Evolutionary conservation across 2,113 vertebrate genomes (phyloP), one percentile per base, ranked within the genome.

Genomic region (Callionymus lyra): DNA sequence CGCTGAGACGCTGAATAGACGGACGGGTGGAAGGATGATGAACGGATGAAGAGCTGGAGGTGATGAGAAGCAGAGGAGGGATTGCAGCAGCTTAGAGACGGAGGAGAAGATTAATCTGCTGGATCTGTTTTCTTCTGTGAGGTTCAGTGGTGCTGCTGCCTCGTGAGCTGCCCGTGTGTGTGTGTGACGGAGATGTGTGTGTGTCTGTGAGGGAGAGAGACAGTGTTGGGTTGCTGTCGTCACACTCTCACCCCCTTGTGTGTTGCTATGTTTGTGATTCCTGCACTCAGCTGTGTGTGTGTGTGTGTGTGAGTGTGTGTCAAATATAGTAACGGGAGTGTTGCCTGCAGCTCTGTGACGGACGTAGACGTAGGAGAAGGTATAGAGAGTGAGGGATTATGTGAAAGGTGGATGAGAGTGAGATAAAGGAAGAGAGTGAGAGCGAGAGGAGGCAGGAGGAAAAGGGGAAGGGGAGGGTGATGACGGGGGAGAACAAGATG

Each of bases 261-360:
- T 74, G 65, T 68, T 66, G 68, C 70, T 76, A 75, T 81, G 72
- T 76, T 82, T 75, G 64, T 80, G 72, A 76, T 79, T 76, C 68
- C 76, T 63, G 72, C 74, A 58, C 69, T 73, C 65, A 52, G 59
- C 65, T 56, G 38, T 52, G 53, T 47, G 39, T 47, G 39, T 51
- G 45, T 54, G 51, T 39, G 60, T 32, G 50, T 47, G 56, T 55
- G 66, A 54, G 69, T 33, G 56, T 47, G 53, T 74, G 80, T 83
- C 80, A 81, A 82, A 84, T 82, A 84, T 82, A 84, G 82, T 76
- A 84, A 77, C 82, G 75, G 82, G 74, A 76, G 78, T 77, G 74
- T 53, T 80, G 74, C 79, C 74, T 73, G 77, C 70, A 59, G 32
- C 72, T 59, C 72, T 54, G 77, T 76, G 68, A 76, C 69, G 68